Evolutionary conservation across 2,888 invertebrate genomes (phyloP), one percentile per base, ranked within the genome.

Genomic region (Caenorhabditis wallacei): DNA sequence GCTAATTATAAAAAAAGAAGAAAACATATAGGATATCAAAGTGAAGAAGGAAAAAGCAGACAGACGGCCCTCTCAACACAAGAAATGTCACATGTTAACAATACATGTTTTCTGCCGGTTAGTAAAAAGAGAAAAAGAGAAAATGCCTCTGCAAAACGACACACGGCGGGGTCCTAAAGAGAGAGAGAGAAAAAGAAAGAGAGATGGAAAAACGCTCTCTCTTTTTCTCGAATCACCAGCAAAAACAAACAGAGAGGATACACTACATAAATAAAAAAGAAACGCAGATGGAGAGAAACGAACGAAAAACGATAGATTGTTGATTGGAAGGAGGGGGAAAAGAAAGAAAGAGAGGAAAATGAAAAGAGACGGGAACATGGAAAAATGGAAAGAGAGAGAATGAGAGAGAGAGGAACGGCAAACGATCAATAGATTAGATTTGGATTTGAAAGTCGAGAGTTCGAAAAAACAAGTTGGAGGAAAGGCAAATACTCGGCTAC

Each of bases 51-150:
- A 13, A 66, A 72, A 72, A 72, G 46, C 66, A 80, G 66, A 68
- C 54, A 48, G 26, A 5, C 16, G 59, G 16, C 40, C 35, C 13
- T 11, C 43, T 24, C n/a, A 48, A 63, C n/a, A 56, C 20, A 71
- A 63, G 46, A 69, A 74, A 61, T 78, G 78, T 78, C 54, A 78
- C 78, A 78, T 78, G 78, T 78, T 78, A 78, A 78, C 78, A 80
- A 72, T 78, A 63, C 78, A 78, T 78, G n/a, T 78, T 48, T 48
- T 48, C 40, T 48, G 46, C 57, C 53, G 37, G 74, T 37, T 24
- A 46, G 35, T 35, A 48, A 26, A 63, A 46, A 37, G 57, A 37
- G 54, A 59, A 43, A 30, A 59, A 16, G 46, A 66, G 66, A 66
- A 35, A 66, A 22, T 61, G 61, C 61, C 61, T 61, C 61, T 61